phyloP scores from a whole-genome alignment of 2,113 vertebrate species.

The Corydoras maculifer region DNA sequence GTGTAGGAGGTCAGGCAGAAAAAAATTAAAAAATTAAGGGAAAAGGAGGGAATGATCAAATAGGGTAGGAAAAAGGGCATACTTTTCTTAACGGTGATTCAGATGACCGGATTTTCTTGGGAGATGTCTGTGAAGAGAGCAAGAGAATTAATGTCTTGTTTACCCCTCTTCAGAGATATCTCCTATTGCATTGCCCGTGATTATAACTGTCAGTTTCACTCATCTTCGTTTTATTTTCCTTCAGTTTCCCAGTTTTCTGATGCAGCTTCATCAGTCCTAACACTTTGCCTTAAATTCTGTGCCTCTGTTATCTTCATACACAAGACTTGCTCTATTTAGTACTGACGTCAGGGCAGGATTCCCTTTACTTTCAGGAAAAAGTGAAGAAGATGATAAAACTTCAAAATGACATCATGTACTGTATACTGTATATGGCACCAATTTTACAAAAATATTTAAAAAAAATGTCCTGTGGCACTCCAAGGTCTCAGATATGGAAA shows the following conservation, averaged over 20 bases:
- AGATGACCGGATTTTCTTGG: conserved; percentile 72
- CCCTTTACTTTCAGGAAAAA: no score
- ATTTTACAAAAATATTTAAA: no score
- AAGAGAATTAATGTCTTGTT: conserved; percentile 71
- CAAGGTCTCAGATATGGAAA: no score
- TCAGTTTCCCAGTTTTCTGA: background rate
- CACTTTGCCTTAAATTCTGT: conserved; percentile 19
- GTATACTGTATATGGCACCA: no score
- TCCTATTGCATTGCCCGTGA: conserved; percentile 47
- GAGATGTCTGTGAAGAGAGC: conserved; percentile 79
- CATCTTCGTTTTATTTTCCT: background rate
- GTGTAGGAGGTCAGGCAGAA: conserved; percentile 53
- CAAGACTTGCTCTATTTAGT: no score
- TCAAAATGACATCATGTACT: no score
- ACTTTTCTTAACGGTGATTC: conserved; percentile 74
- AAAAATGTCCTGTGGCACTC: no score
- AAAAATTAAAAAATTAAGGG: conserved; percentile 34
- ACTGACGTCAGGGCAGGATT: no score
- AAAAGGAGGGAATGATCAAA: conserved; percentile 40
- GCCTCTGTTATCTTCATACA: background rate
- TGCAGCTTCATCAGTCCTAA: conserved; percentile 6
- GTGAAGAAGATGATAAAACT: no score
- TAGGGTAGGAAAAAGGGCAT: conserved; percentile 62
- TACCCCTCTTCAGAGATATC: conserved; percentile 76
- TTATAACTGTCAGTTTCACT: no score